These are phyloP conservation scores for Heteromyza rotundicornis DNA, from an alignment of 2,888 invertebrate genomes.

Conservation along the genomic window DNA sequence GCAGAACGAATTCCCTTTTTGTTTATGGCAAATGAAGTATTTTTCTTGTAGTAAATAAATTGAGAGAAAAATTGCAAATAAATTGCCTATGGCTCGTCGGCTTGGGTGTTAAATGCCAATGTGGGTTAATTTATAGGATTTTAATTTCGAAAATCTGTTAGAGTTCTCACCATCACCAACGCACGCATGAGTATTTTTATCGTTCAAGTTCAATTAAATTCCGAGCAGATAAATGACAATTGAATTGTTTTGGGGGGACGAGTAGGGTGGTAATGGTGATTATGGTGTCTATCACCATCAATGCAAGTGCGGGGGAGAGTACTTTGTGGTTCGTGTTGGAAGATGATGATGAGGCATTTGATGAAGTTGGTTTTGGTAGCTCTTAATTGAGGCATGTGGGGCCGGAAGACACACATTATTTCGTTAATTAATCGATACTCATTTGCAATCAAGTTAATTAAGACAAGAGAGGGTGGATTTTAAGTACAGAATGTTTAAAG, in stretches of 20 bases:
- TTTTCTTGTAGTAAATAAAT: neutral
- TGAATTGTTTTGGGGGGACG: neutral
- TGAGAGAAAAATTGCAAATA: neutral
- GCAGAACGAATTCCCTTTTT: slow-evolving; percentile 7
- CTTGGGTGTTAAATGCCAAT: too few relatives aligned
- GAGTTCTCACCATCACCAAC: slow-evolving; percentile 19
- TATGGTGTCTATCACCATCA: too few relatives aligned
- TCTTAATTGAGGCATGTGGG: neutral
- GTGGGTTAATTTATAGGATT: too few relatives aligned
- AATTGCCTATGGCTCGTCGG: neutral
- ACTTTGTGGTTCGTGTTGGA: neutral
- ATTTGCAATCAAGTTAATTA: slow-evolving; percentile 1
- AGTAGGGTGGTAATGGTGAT: neutral
- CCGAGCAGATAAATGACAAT: neutral
- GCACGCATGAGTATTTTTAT: too few relatives aligned
- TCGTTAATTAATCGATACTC: neutral
- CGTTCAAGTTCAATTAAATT: neutral
- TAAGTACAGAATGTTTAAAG: too few relatives aligned
- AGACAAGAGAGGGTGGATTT: too few relatives aligned
- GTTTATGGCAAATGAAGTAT: slow-evolving; percentile 1
- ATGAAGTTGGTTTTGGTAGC: neutral
- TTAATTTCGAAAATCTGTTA: slow-evolving; percentile 18
- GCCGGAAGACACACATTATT: neutral
- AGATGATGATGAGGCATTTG: neutral
- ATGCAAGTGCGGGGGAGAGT: too few relatives aligned